phyloP scores from a whole-genome alignment of 2,888 invertebrate species.

The Protophormia terraenovae region DNA sequence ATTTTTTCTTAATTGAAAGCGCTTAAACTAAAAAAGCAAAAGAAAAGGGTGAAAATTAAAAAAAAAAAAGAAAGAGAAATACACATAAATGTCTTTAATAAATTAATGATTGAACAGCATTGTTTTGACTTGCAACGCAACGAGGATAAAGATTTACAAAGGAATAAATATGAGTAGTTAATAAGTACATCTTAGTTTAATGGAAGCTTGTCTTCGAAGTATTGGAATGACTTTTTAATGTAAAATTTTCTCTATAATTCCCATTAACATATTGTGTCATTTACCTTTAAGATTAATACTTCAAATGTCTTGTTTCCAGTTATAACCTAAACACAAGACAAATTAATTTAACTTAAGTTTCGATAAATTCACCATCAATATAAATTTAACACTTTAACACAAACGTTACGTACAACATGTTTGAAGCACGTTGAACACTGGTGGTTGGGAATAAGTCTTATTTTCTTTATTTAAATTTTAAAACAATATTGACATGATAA shows the following conservation, averaged over 20 bases:
- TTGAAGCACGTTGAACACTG: no score
- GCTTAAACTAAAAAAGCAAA: neutral
- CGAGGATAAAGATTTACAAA: conserved; percentile 24
- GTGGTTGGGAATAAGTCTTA: conserved; percentile 13
- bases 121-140: conserved; percentile 50
- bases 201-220: no score
- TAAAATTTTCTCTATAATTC: neutral
- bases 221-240: neutral
- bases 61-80: conserved; percentile 30
- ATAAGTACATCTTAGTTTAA: no score
- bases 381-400: conserved; percentile 62
- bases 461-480: conserved; percentile 34
- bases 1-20: neutral
- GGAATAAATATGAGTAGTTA: no score
- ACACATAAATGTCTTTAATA: conserved; percentile 21
- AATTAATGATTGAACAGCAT: conserved; percentile 39
- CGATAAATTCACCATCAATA: conserved; percentile 76
- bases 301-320: conserved; percentile 30
- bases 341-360: conserved; percentile 80
- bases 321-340: conserved; percentile 72
- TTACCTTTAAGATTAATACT: conserved; percentile 41
- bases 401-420: neutral
- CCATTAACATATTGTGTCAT: conserved; percentile 32
- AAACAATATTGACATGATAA: conserved; percentile 50
- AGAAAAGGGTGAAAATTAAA: neutral